Evolutionary conservation across 2,797 vertebrate genomes (phyloP).

Genomic region (Yasuhikotakia modesta): DNA sequence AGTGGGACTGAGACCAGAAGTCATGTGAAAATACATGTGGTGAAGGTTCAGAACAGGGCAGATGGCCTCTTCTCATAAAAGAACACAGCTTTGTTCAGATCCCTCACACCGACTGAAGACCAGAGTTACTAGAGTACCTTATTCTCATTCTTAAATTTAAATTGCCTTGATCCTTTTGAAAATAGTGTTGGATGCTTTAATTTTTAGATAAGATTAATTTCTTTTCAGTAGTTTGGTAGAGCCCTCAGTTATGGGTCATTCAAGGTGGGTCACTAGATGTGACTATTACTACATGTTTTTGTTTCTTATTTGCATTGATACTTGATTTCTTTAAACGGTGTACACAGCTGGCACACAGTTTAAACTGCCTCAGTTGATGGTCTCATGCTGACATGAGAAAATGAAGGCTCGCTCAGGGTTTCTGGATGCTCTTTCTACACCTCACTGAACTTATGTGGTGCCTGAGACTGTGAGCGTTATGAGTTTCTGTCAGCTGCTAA

Average conservation of each 20-base stretch:
- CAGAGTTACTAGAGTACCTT: background rate
- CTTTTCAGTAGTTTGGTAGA: too few relatives aligned
- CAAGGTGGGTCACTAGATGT: slow-evolving; percentile 64
- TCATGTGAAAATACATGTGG: slow-evolving; percentile 30
- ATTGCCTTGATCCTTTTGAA: too few relatives aligned
- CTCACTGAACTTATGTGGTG: slow-evolving; percentile 15
- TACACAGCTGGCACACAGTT: slow-evolving; percentile 14
- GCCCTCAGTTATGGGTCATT: background rate
- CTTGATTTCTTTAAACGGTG: slow-evolving; percentile 46
- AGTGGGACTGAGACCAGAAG: slow-evolving; percentile 47
- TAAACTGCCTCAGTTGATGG: slow-evolving; percentile 26
- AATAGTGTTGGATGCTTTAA: too few relatives aligned
- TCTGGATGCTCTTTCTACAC: slow-evolving; percentile 37
- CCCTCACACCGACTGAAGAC: slow-evolving; percentile 7
- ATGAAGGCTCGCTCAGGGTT: slow-evolving; percentile 29
- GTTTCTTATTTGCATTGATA: slow-evolving; percentile 40
- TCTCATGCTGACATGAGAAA: slow-evolving; percentile 34
- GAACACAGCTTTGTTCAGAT: slow-evolving; percentile 26
- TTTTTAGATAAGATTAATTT: too few relatives aligned
- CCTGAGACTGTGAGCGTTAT: slow-evolving; percentile 7
- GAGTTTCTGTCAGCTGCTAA: slow-evolving; percentile 28
- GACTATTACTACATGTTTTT: slow-evolving; percentile 67
- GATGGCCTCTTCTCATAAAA: slow-evolving; percentile 15
- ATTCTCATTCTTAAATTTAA: background rate
- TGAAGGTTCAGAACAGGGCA: slow-evolving; percentile 23